Evolutionary conservation across 64 coral and sea anemone species (phyloP).

Genomic region (Hydrozoanthus tunicans): DNA sequence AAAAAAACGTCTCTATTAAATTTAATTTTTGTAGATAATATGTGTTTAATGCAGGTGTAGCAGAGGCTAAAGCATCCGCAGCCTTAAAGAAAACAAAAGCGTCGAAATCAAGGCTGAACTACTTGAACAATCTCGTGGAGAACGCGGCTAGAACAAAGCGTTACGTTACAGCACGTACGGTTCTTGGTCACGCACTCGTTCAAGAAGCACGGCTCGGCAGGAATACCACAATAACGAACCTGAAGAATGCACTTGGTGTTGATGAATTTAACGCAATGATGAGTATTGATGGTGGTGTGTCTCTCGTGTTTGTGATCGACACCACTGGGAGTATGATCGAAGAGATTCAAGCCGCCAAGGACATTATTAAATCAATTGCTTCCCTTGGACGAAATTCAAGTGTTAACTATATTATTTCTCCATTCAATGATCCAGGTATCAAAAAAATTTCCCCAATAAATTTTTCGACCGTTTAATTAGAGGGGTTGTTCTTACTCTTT

Average conservation of each 20-base stretch:
- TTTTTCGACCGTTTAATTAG: neutral
- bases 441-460: too few relatives aligned
- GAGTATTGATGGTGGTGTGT: slow-evolving; percentile 66
- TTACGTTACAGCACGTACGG: neutral
- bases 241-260: slow-evolving; percentile 34
- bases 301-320: slow-evolving; percentile 70
- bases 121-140: slow-evolving; percentile 9
- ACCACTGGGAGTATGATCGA: slow-evolving; percentile 66
- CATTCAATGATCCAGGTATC: slow-evolving; percentile 65
- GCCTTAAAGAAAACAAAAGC: neutral
- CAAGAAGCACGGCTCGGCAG: neutral
- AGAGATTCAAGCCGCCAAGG: slow-evolving; percentile 64
- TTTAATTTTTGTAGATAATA: neutral
- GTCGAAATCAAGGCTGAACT: neutral
- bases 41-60: slow-evolving; percentile 36
- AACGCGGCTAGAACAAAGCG: slow-evolving; percentile 6
- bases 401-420: slow-evolving; percentile 61
- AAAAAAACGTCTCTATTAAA: neutral
- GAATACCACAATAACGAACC: neutral
- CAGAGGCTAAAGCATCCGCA: slow-evolving; percentile 38
- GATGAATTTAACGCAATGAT: slow-evolving; percentile 56
- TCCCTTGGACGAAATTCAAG: slow-evolving; percentile 18
- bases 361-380: slow-evolving; percentile 63
- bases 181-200: slow-evolving; percentile 31
- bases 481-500: neutral